phyloP scores from a whole-genome alignment of 2,888 invertebrate species.

The Pharmacophagus antenor region DNA sequence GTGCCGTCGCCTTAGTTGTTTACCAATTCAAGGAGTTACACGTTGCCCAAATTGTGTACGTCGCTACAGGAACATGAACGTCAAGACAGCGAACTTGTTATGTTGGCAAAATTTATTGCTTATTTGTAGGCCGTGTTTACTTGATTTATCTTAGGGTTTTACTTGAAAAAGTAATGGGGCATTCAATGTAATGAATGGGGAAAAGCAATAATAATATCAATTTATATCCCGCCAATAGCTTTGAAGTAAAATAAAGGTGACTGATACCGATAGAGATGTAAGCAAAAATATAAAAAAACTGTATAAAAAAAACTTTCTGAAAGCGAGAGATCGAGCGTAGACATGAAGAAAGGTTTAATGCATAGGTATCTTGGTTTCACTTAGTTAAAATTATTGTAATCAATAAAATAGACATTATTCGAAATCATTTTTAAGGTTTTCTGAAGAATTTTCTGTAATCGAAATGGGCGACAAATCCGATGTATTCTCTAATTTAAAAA shows the following conservation, averaged over 20 bases:
- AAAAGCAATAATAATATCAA: neutral
- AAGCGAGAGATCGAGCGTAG: no score
- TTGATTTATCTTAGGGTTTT: slow-evolving; percentile 9
- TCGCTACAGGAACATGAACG: slow-evolving; percentile 14
- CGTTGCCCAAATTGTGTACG: slow-evolving; percentile 4
- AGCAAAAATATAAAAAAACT: no score
- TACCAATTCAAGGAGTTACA: slow-evolving; percentile 20
- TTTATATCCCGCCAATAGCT: neutral
- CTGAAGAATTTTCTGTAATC: no score
- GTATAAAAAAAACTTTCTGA: no score
- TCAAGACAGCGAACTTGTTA: slow-evolving; percentile 15
- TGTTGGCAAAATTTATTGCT: slow-evolving; percentile 9
- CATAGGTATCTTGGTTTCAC: no score
- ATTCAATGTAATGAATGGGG: neutral
- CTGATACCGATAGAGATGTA: neutral
- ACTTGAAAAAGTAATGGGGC: slow-evolving; percentile 2
- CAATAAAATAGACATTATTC: no score
- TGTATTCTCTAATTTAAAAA: no score
- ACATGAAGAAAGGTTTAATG: no score
- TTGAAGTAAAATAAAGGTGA: neutral
- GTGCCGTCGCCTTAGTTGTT: slow-evolving; percentile 13
- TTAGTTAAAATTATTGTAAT: no score
- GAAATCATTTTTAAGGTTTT: no score
- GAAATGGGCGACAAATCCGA: no score
- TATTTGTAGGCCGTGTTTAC: slow-evolving; percentile 10